Evolutionary conservation across 2,113 vertebrate species (phyloP), one percentile per base, ranked within the genome.

Genomic region (Prinia subflava): DNA sequence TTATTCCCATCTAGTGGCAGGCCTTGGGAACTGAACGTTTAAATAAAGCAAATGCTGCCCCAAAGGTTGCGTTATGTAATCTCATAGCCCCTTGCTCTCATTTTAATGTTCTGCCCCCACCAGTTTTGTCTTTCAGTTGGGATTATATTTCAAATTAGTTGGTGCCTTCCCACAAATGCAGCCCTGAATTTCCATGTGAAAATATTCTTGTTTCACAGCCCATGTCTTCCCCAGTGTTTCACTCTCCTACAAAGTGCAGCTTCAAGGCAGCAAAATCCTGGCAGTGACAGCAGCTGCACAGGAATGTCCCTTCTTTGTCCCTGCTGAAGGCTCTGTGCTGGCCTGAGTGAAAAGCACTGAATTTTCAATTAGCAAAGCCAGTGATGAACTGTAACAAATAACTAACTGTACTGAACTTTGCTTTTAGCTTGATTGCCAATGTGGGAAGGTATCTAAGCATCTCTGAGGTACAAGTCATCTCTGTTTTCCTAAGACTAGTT

Each of bases 1-100:
- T 92, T 86, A 71, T 93, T 90, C 44, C 95, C 96, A 94, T 91
- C 96, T 94, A 93, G 89, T 55, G 96, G 94, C 83, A 81, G 47
- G 14, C 46, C 11, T 31, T 7, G 39, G 52, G 68, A 94, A 93
- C 39, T 63, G 91, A 74, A 15, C 7, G 11, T 27, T 78, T 39
- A n/a, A 63, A 49, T 52, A 2, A 19, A 9, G 4, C 13, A 35
- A 23, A 18, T 49, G 16, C 46, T 56, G 21, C 19, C 15, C 30
- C 42, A 17, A 31, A 92, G 30, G 31, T 4, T 47, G 71, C 46
- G 6, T n/a, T 55, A 44, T 76, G 20, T 15, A 30, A 70, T 53
- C 85, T 46, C 23, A 53, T 0, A 27, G 9, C 18, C 16, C 24
- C 16, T 55, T 59, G 35, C 23, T 80, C 46, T 63, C n/a, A 15